Conservation (phyloP, 2,888 invertebrate species). For the Drosophila putrida region DNA sequence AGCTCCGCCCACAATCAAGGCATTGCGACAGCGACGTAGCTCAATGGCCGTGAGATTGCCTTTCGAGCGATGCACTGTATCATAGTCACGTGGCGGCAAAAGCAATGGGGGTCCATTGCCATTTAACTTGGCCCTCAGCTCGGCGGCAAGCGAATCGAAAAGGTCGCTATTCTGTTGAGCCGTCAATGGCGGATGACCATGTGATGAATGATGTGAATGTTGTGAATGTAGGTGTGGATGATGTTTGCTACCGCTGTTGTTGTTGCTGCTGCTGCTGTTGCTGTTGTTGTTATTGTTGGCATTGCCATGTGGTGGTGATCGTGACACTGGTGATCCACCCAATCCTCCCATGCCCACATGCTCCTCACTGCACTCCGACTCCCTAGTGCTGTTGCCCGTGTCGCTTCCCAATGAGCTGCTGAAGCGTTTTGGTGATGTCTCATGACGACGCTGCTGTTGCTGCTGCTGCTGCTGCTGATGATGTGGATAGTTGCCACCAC, state of each 20-base stretch:
- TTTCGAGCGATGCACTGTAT: slow-evolving; percentile 92
- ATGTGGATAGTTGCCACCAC: slow-evolving; percentile 33
- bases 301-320: slow-evolving; percentile 72
- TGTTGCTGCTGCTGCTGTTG: slow-evolving; percentile 22
- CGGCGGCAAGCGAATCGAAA: slow-evolving; percentile 96
- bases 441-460: slow-evolving; percentile 73
- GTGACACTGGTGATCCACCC: slow-evolving; percentile 83
- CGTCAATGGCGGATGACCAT: slow-evolving; percentile 68
- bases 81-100: slow-evolving; percentile 97
- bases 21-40: slow-evolving; percentile 86
- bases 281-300: slow-evolving; percentile 17
- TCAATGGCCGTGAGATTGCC: slow-evolving; percentile 92
- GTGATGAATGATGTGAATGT: slow-evolving; percentile 25
- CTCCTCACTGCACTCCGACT: slow-evolving; percentile 90
- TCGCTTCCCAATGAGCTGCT: slow-evolving; percentile 92
- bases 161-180: slow-evolving; percentile 89
- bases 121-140: slow-evolving; percentile 91
- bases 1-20: slow-evolving; percentile 84
- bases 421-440: slow-evolving; percentile 86
- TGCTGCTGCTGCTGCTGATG: slow-evolving; percentile 56
- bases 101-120: slow-evolving; percentile 91
- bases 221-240: slow-evolving; percentile 42
- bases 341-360: slow-evolving; percentile 77
- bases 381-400: slow-evolving; percentile 89
- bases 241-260: slow-evolving; percentile 31